Evolutionary conservation across 2,797 vertebrate species (phyloP).

Genomic region (Rhabdophis nuchalis): DNA sequence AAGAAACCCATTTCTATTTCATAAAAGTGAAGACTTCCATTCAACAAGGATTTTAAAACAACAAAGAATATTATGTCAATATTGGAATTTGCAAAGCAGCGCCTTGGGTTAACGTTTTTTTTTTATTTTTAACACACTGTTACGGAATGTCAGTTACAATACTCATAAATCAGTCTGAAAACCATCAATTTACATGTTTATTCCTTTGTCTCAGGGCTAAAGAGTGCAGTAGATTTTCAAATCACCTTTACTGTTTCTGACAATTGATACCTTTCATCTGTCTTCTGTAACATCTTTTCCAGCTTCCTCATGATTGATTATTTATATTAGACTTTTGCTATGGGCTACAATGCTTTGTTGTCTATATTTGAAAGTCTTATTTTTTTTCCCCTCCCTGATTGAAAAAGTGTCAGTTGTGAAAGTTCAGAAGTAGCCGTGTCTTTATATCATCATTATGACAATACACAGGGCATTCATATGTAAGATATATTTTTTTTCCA

Average conservation of each 20-base stretch:
- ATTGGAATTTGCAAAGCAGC: constrained; percentile 4
- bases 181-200: constrained; percentile 26
- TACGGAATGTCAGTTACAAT: background rate
- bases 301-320: background rate
- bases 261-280: constrained; percentile 13
- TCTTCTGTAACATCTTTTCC: background rate
- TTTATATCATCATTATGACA: background rate
- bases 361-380: background rate
- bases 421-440: background rate
- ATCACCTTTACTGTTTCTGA: constrained; percentile 20
- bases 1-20: constrained; percentile 27
- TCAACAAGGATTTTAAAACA: constrained; percentile 16
- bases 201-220: constrained; percentile 19
- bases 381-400: background rate
- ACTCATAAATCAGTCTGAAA: constrained; percentile 15
- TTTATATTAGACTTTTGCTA: constrained; percentile 11
- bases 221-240: constrained; percentile 3
- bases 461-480: background rate
- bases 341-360: background rate
- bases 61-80: constrained; percentile 6
- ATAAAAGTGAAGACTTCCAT: background rate
- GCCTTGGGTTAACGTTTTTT: background rate
- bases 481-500: background rate
- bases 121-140: background rate
- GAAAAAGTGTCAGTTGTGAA: background rate